Conservation (phyloP, 64 coral and sea anemone genomes). For the Montipora foliosa region DNA sequence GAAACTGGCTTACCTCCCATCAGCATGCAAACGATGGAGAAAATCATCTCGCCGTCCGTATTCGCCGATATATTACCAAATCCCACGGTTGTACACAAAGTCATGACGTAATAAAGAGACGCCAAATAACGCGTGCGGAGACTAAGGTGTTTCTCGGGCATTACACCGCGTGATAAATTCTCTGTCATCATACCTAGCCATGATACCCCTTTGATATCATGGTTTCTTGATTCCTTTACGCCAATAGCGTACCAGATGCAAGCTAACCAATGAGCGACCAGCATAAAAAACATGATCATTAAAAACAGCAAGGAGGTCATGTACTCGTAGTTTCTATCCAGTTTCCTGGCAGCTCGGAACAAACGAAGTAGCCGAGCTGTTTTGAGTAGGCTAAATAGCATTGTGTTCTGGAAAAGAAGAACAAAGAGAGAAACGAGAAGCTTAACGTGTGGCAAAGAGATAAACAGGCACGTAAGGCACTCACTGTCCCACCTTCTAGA, state of each 20-base stretch:
- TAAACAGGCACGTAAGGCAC: too few relatives aligned
- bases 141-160: slow-evolving; percentile 17
- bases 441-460: too few relatives aligned
- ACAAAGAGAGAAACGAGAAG: neutral
- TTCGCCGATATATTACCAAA: slow-evolving; percentile 43
- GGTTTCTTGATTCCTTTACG: slow-evolving; percentile 27
- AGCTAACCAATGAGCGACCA: slow-evolving; percentile 98
- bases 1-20: slow-evolving; percentile 82
- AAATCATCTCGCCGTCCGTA: slow-evolving; percentile 87
- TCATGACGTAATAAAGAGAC: slow-evolving; percentile 99
- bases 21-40: slow-evolving; percentile 94
- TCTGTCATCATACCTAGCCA: slow-evolving; percentile 77
- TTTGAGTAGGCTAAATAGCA: slow-evolving; percentile 93
- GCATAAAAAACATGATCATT: slow-evolving; percentile 98
- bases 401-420: slow-evolving; percentile 79
- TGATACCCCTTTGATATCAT: slow-evolving; percentile 7
- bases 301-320: slow-evolving; percentile 96
- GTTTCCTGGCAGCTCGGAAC: slow-evolving; percentile 93
- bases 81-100: slow-evolving; percentile 53
- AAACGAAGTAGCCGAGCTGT: slow-evolving; percentile 90
- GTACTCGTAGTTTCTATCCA: slow-evolving; percentile 99
- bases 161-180: neutral
- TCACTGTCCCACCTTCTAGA: too few relatives aligned
- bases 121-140: slow-evolving; percentile 85
- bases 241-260: slow-evolving; percentile 97